Percentiles rank a stretch among this genome's conserved stretches.
These are phyloP conservation scores for Blastomussa wellsi DNA, from an alignment of 92 coral and sea anemone genomes.

Conservation along the genomic window DNA sequence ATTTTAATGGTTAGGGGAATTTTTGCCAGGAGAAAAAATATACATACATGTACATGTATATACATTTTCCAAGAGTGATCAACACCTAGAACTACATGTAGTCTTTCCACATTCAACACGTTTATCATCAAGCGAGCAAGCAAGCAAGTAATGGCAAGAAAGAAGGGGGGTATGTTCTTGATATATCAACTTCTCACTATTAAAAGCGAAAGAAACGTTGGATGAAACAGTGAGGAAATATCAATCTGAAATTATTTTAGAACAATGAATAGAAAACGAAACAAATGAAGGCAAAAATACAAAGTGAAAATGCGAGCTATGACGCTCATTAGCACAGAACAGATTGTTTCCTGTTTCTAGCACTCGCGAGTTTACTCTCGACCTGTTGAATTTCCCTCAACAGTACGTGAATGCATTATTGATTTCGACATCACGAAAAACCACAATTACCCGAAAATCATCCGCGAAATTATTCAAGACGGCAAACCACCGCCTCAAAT, in stretches of 20 bases:
- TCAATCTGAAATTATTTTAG: background rate
- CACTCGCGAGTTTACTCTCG: background rate
- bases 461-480: background rate
- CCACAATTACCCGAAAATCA: background rate
- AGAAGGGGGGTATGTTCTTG: background rate
- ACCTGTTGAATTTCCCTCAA: constrained; percentile 48
- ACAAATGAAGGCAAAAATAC: background rate
- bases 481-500: background rate
- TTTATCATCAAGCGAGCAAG: background rate
- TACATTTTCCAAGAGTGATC: background rate
- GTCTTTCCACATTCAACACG: background rate
- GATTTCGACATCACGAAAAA: constrained; percentile 15
- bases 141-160: background rate
- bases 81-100: background rate
- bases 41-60: no score
- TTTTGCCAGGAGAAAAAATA: no score
- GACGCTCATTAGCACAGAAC: constrained; percentile 2
- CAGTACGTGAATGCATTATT: background rate
- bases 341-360: background rate
- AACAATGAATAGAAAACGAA: background rate
- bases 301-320: background rate
- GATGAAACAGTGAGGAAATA: background rate
- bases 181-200: background rate
- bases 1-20: no score
- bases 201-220: background rate